Conservation (phyloP, 2,888 invertebrate species). For the Teleogryllus oceanicus region DNA sequence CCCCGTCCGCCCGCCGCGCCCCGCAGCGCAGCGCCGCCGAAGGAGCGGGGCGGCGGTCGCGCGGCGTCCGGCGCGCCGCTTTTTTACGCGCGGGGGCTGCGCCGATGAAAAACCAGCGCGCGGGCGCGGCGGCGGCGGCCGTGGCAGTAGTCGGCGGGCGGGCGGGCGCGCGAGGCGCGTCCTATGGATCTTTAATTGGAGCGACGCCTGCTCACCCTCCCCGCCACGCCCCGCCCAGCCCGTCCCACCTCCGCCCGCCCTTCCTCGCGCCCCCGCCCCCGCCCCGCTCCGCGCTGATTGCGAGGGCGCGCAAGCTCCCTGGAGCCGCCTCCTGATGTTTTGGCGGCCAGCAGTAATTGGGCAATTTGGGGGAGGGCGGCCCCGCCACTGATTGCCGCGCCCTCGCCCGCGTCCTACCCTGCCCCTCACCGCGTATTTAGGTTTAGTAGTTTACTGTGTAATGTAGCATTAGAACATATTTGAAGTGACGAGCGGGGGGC, state of each 20-base stretch:
- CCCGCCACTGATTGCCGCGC: neutral
- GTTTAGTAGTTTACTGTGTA: constrained; percentile 9
- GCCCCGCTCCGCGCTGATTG: neutral
- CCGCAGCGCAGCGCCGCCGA: neutral
- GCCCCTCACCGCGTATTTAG: neutral
- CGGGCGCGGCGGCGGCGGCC: neutral
- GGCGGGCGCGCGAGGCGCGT: neutral
- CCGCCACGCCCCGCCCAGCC: neutral
- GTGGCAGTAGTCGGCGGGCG: constrained; percentile 31
- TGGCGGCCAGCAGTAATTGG: neutral
- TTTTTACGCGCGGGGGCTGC: constrained; percentile 28
- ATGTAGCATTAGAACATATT: neutral
- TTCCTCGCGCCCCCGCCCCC: neutral
- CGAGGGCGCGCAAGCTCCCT: neutral
- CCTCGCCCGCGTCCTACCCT: neutral
- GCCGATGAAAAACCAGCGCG: constrained; percentile 33
- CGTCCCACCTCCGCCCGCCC: neutral
- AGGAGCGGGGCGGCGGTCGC: constrained; percentile 18
- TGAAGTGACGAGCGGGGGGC: neutral
- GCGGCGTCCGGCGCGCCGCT: constrained; percentile 12
- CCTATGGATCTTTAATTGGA: neutral
- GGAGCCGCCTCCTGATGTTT: neutral
- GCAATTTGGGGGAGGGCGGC: neutral
- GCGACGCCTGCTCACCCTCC: neutral
- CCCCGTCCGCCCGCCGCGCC: neutral